phyloP scores from a whole-genome alignment of 2,113 vertebrate genomes.

The Centropus bengalensis region DNA sequence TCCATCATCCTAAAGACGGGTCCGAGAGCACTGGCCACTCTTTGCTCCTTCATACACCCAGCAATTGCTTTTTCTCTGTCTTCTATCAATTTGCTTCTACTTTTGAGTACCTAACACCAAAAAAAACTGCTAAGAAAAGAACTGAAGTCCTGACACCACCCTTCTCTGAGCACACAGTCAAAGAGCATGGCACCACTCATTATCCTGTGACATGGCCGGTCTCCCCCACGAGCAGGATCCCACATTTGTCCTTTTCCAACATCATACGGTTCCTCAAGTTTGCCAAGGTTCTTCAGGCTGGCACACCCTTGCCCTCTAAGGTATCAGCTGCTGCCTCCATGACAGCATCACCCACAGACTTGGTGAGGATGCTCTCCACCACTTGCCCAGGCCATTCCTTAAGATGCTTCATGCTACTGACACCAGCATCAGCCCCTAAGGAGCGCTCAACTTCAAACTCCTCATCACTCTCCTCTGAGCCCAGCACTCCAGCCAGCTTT shows the following conservation, averaged over 20 bases:
- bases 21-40: neutral
- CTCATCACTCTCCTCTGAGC: neutral
- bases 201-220: accelerated
- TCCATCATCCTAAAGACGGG: neutral
- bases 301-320: neutral
- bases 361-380: neutral
- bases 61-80: neutral
- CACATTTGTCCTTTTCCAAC: no score
- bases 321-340: neutral
- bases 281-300: accelerated
- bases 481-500: neutral
- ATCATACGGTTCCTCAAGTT: neutral
- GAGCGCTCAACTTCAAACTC: neutral
- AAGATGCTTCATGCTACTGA: neutral
- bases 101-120: accelerated
- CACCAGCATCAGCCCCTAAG: neutral
- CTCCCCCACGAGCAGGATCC: neutral
- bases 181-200: no score
- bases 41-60: neutral
- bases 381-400: neutral
- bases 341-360: neutral
- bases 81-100: neutral
- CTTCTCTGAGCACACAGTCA: neutral
- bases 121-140: neutral
- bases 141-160: neutral